Evolutionary conservation across 2,797 vertebrate genomes (phyloP), one percentile per base, ranked within the genome.

Genomic region (Chaetophractus vellerosus): DNA sequence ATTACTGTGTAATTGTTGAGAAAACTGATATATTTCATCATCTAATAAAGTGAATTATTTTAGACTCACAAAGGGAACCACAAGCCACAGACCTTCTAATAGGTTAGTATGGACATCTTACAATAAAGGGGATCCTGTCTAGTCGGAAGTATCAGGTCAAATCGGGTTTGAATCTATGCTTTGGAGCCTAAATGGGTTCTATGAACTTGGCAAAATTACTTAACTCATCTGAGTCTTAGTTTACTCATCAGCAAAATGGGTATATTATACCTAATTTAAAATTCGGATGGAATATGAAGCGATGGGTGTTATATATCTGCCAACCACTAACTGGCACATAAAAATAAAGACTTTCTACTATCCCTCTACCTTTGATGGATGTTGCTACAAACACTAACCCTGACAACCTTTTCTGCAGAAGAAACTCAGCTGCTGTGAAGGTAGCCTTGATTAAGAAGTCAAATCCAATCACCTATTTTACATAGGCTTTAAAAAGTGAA

Each of bases 381-480:
- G 3, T 57, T 48, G 5, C 38, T 78, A 79, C 9, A 52, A 33
- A 61, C 48, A 86, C 8, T 26, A 5, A 18, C 19, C 7, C 41
- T 38, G 71, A 93, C 19, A 75, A 31, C 0, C 2, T 45, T 82
- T 88, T 74, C 48, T 92, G 81, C 94, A 95, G 95, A 97, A 89
- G 96, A 96, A 98, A 96, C 85, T 74, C 91, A 95, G 96, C 92
- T 85, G 82, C 71, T 93, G 71, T 66, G 82, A 94, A 93, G 92
- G 96, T 93, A 95, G 96, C 92, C 87, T 97, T 96, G 90, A 90
- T 96, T 94, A 96, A 93, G 95, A 98, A 96, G 38, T 96, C 93
- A 93, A 97, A 97, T 93, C 91, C 96, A 90, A 82, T 75, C 59
- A 28, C 88, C 59, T 90, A 55, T 93, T 97, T 97, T 93, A 90